Base-by-base conservation (phyloP, 2,113 vertebrate genomes). In the Oncorhynchus kisutch region DNA sequence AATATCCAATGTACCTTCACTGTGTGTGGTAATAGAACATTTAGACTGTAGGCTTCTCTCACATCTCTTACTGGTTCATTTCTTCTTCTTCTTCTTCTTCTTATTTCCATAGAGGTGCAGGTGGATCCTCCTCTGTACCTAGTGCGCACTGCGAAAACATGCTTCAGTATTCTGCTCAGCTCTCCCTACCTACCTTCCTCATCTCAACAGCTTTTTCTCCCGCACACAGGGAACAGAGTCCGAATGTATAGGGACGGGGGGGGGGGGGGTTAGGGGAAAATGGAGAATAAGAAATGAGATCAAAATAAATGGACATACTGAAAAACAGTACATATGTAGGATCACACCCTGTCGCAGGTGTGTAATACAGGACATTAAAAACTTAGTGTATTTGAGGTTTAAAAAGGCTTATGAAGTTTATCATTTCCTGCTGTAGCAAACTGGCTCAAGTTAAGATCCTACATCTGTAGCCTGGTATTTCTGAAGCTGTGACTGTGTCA, bases 71-170 rank as follows among this genome's bases (percentile, higher is more conserved):
- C 29, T 60, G 62, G 54, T 62, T 67, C 14, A 57, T 62, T 65
- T 27, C 16, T 70, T 34, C 67, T 24, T 24, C 16, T 70, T 34
- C 67, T 24, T 24, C 5, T 67, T 39, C 12, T 70, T 78, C 31
- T 75, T 68, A 65, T 69, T 70, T 54, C 7, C 62, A 25, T 70
- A 70, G 68, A 75, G 64, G 70, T 73, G 79, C 22, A 74, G 59
- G 67, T 71, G 66, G 64, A 39, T 72, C 29, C 27, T 45, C 9
- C 39, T 70, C 70, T 77, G 65, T 67, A 74, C 72, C 60, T 80
- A 67, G 64, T 81, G 64, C 80, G 78, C 80, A 86, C 65, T 86
- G 83, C 79, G 81, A 84, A 86, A 85, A 77, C 59, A 34, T 24
- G 24, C 70, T 75, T 85, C 65, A 72, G 72, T 76, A 79, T 85